Evolutionary conservation across 2,113 vertebrate genomes (phyloP).

Genomic region (Euleptes europaea): DNA sequence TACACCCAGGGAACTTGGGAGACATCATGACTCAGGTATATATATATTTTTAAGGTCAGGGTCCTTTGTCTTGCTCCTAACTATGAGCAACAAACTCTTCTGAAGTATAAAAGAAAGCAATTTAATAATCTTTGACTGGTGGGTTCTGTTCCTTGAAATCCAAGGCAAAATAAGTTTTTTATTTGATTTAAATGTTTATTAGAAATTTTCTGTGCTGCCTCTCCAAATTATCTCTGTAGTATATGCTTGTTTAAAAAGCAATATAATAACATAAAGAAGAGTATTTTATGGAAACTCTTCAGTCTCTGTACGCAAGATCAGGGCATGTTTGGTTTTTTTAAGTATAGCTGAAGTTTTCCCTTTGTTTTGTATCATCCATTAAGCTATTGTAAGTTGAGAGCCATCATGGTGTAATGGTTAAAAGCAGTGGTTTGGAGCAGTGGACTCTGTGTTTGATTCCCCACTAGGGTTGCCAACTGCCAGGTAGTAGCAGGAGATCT

Average conservation of each 20-base stretch:
- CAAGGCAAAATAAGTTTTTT: neutral
- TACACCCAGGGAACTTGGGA: neutral
- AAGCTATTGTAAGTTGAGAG: neutral
- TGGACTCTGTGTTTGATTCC: too few relatives aligned
- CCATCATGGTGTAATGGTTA: too few relatives aligned
- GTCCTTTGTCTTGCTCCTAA: neutral
- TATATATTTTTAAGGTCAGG: neutral
- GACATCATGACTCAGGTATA: neutral
- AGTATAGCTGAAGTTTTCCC: neutral
- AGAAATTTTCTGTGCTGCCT: too few relatives aligned
- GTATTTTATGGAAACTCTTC: neutral
- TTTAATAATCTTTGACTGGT: neutral
- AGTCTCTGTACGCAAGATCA: neutral
- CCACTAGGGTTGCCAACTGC: too few relatives aligned
- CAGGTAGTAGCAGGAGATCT: too few relatives aligned
- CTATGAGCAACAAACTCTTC: neutral
- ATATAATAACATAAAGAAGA: neutral
- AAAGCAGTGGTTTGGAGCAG: too few relatives aligned
- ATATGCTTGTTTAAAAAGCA: neutral
- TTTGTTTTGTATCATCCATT: neutral
- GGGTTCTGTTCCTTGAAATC: neutral
- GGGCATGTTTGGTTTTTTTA: neutral
- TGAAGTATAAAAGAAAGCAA: neutral
- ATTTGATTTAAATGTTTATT: neutral
- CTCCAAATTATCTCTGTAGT: too few relatives aligned